A percentile compares a stretch with the other conserved stretches of the same genome.
Conservation (phyloP, 2,888 invertebrate species). For the Rhagonycha lutea region DNA sequence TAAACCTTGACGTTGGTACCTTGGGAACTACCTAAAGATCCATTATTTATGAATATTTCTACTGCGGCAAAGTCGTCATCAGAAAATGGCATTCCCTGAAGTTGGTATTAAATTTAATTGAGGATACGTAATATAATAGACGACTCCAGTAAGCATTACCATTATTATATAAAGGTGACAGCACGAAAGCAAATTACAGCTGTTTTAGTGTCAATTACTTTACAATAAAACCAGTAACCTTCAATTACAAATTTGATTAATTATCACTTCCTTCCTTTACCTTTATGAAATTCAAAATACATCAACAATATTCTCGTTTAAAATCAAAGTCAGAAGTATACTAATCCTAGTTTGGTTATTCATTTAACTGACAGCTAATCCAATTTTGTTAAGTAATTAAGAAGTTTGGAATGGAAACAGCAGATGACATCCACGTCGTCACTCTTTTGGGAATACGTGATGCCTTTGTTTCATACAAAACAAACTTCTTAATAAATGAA, state of each 20-base stretch:
- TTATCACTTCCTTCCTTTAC: background rate
- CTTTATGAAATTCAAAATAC: background rate
- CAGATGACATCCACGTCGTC: background rate
- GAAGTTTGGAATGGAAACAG: background rate
- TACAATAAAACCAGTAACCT: constrained; percentile 14
- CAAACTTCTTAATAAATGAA: background rate
- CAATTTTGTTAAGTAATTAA: background rate
- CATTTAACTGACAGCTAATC: background rate
- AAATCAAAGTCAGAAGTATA: background rate
- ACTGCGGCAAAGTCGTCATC: background rate
- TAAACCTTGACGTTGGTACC: background rate
- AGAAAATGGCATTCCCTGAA: background rate
- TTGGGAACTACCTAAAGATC: background rate
- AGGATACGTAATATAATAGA: constrained; percentile 5
- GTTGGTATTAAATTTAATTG: constrained; percentile 3
- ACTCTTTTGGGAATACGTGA: background rate
- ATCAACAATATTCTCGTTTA: background rate
- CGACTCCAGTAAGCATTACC: background rate
- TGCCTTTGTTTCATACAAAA: background rate
- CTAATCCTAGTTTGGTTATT: background rate
- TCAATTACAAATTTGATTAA: constrained; percentile 22
- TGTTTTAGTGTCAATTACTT: constrained; percentile 24
- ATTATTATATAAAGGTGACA: constrained; percentile 15
- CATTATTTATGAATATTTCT: background rate
- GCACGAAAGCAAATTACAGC: constrained; percentile 18